A percentile compares a stretch with the other conserved stretches of the same genome.
These are phyloP conservation scores for Furcula furcula DNA, from an alignment of 2,888 invertebrate genomes.

Conservation along the genomic window DNA sequence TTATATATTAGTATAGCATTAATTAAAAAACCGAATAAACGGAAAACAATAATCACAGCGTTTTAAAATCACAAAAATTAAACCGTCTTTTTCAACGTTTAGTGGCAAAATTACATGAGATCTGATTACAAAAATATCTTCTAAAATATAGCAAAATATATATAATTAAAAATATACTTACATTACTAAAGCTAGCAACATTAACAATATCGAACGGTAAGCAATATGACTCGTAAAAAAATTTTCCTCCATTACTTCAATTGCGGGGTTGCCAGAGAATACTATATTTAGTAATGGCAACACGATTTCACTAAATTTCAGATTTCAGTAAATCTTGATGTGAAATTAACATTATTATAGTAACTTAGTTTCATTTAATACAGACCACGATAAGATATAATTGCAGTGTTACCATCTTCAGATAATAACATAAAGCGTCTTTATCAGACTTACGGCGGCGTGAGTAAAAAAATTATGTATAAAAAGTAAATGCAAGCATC, in stretches of 20 bases:
- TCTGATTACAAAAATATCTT: slow-evolving; percentile 67
- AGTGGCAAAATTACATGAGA: slow-evolving; percentile 57
- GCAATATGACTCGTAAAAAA: slow-evolving; percentile 69
- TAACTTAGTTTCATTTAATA: neutral
- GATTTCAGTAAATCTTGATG: neutral
- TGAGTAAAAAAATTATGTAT: slow-evolving; percentile 55
- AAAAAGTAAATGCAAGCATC: slow-evolving; percentile 68
- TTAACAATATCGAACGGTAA: slow-evolving; percentile 74
- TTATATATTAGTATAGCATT: slow-evolving; percentile 33
- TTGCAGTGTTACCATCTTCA: slow-evolving; percentile 15
- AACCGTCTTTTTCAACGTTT: slow-evolving; percentile 24
- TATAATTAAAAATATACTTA: slow-evolving; percentile 54
- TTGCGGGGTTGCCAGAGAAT: slow-evolving; percentile 54
- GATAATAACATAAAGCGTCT: slow-evolving; percentile 44
- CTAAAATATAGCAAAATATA: slow-evolving; percentile 69
- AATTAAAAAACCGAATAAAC: slow-evolving; percentile 31
- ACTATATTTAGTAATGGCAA: slow-evolving; percentile 18
- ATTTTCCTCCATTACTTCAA: slow-evolving; percentile 38
- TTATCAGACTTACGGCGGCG: slow-evolving; percentile 43
- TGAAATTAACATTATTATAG: neutral
- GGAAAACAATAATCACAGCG: slow-evolving; percentile 67
- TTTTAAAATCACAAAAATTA: slow-evolving; percentile 52
- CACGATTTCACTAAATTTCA: slow-evolving; percentile 4
- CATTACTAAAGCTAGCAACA: slow-evolving; percentile 69
- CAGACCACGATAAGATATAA: neutral